Conservation (phyloP, 2,113 vertebrate genomes). For the Shinisaurus crocodilurus region DNA sequence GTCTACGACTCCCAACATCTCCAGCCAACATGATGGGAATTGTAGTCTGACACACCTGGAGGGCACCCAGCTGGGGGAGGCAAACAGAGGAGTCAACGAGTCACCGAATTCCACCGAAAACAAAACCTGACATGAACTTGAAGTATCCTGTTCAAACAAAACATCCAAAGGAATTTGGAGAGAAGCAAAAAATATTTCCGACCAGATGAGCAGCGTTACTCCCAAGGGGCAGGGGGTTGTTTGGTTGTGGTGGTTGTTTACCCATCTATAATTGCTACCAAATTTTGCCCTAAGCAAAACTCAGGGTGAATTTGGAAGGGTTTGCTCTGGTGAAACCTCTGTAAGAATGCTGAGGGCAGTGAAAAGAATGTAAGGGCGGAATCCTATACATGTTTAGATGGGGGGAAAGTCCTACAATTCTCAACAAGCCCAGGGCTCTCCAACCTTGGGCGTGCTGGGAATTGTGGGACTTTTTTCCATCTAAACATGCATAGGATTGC, state of each 20-base stretch:
- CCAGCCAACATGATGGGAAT: too few species aligned
- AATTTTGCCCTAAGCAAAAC: not conserved
- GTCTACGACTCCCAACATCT: too few species aligned
- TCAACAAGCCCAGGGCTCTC: too few species aligned
- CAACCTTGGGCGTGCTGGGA: too few species aligned
- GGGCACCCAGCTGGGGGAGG: too few species aligned
- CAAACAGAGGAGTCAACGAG: not conserved
- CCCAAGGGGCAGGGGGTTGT: not conserved
- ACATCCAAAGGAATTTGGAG: not conserved
- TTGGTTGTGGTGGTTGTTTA: not conserved
- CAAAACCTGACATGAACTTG: not conserved
- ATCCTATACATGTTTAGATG: too few species aligned
- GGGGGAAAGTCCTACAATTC: too few species aligned
- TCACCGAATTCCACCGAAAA: not conserved
- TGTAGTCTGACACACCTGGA: too few species aligned
- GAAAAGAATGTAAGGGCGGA: not conserved
- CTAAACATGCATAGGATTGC: too few species aligned
- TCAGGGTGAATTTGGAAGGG: not conserved
- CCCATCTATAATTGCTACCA: not conserved
- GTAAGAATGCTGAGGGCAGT: not conserved
- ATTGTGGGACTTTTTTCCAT: too few species aligned
- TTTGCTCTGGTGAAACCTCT: not conserved
- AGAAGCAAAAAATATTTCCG: not conserved
- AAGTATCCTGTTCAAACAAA: not conserved
- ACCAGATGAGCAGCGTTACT: not conserved